Percentiles rank a stretch among this genome's conserved stretches.
Evolutionary conservation across 2,888 invertebrate genomes (phyloP).

Genomic region (Yponomeuta malinellus): DNA sequence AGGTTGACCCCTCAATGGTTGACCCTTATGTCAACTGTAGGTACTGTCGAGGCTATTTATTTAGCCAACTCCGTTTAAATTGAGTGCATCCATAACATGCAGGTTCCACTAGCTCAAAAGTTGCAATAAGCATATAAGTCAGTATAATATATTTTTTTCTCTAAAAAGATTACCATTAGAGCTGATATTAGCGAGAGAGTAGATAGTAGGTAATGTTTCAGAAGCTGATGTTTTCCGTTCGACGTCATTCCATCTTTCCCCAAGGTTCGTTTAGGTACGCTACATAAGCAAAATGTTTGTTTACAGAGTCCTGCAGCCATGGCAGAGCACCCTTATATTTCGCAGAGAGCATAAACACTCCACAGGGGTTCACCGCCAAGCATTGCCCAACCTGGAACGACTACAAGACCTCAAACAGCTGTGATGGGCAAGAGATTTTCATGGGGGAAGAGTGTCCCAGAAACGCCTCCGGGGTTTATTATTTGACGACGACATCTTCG

Average conservation of each 20-base stretch:
- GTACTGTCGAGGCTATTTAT: no score
- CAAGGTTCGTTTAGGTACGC: no score
- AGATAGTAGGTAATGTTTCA: no score
- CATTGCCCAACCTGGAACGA: conserved; percentile 66
- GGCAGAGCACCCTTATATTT: conserved; percentile 77
- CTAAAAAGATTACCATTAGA: no score
- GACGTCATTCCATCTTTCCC: neutral
- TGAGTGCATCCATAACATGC: no score
- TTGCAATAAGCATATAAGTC: no score
- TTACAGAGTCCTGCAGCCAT: conserved; percentile 80
- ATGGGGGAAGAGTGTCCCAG: conserved; percentile 71
- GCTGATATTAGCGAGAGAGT: no score
- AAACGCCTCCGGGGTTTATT: conserved; percentile 70
- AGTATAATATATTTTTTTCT: no score
- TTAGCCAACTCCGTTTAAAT: no score
- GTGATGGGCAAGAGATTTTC: conserved; percentile 38
- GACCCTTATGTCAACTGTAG: no score
- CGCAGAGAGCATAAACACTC: conserved; percentile 75
- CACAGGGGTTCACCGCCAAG: conserved; percentile 68
- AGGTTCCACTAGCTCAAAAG: no score
- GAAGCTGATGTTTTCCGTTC: neutral
- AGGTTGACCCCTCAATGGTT: no score
- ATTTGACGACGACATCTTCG: conserved; percentile 71
- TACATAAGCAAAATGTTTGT: neutral
- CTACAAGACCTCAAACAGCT: conserved; percentile 30